Percentiles rank a stretch among this genome's conserved stretches.
Evolutionary conservation across 2,888 invertebrate genomes (phyloP).

Genomic region (Gortyna flavago): DNA sequence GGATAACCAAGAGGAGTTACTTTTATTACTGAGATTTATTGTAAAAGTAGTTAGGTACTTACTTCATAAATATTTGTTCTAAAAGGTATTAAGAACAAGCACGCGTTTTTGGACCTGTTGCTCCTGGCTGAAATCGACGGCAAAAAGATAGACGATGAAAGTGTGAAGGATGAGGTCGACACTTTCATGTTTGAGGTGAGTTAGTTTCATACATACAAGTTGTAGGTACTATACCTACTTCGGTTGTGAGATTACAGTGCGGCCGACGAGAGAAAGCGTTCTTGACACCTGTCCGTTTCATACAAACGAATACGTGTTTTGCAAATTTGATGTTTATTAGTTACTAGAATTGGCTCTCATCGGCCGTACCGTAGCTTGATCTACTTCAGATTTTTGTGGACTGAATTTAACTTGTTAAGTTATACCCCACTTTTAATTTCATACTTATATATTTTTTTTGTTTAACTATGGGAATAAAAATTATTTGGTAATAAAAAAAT

Average conservation of each 20-base stretch:
- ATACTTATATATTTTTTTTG: too few relatives aligned
- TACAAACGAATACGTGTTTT: too few relatives aligned
- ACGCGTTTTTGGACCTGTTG: conserved; percentile 92
- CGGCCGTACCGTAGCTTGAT: too few relatives aligned
- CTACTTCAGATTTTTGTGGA: too few relatives aligned
- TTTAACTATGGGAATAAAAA: too few relatives aligned
- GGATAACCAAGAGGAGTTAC: neutral
- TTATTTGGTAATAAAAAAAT: too few relatives aligned
- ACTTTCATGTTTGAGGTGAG: conserved; percentile 93
- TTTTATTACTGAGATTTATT: neutral
- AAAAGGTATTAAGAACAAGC: conserved; percentile 90
- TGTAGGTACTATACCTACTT: neutral
- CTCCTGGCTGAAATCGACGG: conserved; percentile 91
- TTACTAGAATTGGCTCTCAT: too few relatives aligned
- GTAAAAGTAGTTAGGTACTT: neutral
- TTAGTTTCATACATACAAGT: neutral
- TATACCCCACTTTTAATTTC: too few relatives aligned
- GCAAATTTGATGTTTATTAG: too few relatives aligned
- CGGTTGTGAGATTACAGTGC: neutral
- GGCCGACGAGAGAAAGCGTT: neutral
- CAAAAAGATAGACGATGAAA: conserved; percentile 89
- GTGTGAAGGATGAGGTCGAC: conserved; percentile 92
- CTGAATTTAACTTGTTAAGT: too few relatives aligned
- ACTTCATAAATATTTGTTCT: neutral
- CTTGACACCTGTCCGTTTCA: neutral